These are phyloP conservation scores for Mallotus villosus DNA, from an alignment of 2,797 vertebrate species.

Conservation along the genomic window DNA sequence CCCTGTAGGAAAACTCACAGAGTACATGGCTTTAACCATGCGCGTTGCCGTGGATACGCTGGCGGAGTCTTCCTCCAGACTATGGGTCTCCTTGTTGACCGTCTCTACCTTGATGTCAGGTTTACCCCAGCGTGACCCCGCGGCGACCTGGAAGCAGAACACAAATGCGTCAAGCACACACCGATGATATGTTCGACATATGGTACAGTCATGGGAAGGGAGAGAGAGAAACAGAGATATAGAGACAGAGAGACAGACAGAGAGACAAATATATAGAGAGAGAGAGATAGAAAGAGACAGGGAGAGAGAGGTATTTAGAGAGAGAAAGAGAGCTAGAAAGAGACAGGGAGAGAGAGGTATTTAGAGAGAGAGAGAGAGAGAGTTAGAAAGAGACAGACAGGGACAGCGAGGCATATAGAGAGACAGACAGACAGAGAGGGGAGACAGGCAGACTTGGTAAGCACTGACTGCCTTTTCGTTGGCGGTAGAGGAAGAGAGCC, in stretches of 20 bases:
- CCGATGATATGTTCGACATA: background rate
- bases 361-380: background rate
- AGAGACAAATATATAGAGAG: no score
- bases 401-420: background rate
- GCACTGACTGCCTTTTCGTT: constrained; percentile 93
- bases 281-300: background rate
- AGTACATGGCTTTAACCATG: constrained; percentile 97
- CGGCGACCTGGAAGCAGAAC: constrained; percentile 79
- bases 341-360: no score
- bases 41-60: constrained; percentile 89
- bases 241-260: background rate
- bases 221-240: background rate
- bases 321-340: background rate
- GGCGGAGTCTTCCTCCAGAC: constrained; percentile 88
- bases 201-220: background rate
- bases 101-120: constrained; percentile 97
- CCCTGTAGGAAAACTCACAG: constrained; percentile 73
- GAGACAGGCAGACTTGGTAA: background rate
- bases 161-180: background rate
- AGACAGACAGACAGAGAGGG: background rate
- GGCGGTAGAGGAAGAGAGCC: constrained; percentile 89
- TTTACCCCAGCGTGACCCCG: constrained; percentile 90
- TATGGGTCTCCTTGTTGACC: constrained; percentile 90
- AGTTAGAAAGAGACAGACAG: background rate
- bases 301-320: background rate